Percentiles rank a stretch among this genome's conserved stretches.
Conservation (phyloP, 2,113 vertebrate genomes). For the Scomber scombrus region DNA sequence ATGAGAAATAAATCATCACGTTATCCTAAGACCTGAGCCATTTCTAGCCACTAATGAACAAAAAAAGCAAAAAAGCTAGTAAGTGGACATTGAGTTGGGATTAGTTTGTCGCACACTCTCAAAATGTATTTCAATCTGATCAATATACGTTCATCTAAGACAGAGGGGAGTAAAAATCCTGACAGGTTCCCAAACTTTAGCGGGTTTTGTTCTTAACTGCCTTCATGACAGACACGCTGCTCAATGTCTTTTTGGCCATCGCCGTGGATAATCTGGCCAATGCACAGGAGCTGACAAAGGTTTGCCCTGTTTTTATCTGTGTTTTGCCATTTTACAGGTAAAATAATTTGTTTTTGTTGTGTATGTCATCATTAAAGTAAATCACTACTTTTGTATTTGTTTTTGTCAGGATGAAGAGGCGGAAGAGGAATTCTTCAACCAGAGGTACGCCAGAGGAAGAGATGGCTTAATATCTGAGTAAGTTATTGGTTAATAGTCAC, state of each 20-base stretch:
- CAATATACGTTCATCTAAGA: neutral
- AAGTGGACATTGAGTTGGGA: neutral
- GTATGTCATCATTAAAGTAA: neutral
- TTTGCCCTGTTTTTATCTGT: constrained; percentile 9
- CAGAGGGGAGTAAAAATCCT: neutral
- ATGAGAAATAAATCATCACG: too few species aligned
- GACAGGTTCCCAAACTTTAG: neutral
- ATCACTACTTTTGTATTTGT: neutral
- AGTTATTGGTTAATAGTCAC: constrained; percentile 78
- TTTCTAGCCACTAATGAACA: neutral
- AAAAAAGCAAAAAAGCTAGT: too few species aligned
- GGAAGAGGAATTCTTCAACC: constrained; percentile 97
- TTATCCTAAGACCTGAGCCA: neutral
- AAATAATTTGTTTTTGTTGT: neutral
- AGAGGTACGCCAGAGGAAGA: constrained; percentile 96
- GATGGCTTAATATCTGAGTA: constrained; percentile 99
- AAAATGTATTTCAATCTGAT: neutral
- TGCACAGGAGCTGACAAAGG: constrained; percentile 87
- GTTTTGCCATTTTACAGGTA: neutral
- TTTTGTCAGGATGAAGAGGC: constrained; percentile 94
- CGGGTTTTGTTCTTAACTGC: constrained; percentile 63
- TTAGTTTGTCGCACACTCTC: neutral
- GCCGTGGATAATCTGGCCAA: constrained; percentile 88
- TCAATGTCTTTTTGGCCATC: constrained; percentile 88
- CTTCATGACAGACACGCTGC: constrained; percentile 83